phyloP scores from a whole-genome alignment of 2,888 invertebrate species.

The Caenorhabditis angaria region DNA sequence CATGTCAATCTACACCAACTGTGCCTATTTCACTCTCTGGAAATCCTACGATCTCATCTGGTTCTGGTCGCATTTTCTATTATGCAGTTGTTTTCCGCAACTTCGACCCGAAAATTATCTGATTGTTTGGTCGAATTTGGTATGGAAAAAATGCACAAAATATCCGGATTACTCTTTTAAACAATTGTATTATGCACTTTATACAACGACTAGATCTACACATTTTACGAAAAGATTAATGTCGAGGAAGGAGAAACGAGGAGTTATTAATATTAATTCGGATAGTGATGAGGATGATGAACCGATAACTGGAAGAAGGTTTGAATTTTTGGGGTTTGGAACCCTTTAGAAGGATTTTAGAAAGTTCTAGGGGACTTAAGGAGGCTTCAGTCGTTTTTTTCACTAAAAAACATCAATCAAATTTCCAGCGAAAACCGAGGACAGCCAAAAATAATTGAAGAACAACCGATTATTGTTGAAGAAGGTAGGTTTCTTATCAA shows the following conservation, averaged over 20 bases:
- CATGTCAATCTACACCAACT: constrained; percentile 64
- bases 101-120: constrained; percentile 55
- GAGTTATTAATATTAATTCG: constrained; percentile 42
- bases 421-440: constrained; percentile 8
- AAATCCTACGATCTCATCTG: constrained; percentile 70
- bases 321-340: not conserved
- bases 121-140: constrained; percentile 64
- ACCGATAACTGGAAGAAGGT: constrained; percentile 22
- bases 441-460: constrained; percentile 3
- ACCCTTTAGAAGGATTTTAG: no score
- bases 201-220: constrained; percentile 27
- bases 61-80: constrained; percentile 70
- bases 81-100: constrained; percentile 67
- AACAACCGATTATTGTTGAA: constrained; percentile 15
- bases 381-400: no score
- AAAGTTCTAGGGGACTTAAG: no score
- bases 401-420: constrained; percentile 14
- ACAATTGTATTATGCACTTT: constrained; percentile 45
- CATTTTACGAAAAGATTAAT: constrained; percentile 43
- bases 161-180: constrained; percentile 62
- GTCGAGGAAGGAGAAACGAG: constrained; percentile 33
- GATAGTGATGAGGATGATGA: constrained; percentile 46
- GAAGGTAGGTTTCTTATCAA: constrained; percentile 12
- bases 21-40: constrained; percentile 69
- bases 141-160: constrained; percentile 56